phyloP scores from a whole-genome alignment of 64 coral and sea anemone genomes.

The Dendrophyllia cribrosa region DNA sequence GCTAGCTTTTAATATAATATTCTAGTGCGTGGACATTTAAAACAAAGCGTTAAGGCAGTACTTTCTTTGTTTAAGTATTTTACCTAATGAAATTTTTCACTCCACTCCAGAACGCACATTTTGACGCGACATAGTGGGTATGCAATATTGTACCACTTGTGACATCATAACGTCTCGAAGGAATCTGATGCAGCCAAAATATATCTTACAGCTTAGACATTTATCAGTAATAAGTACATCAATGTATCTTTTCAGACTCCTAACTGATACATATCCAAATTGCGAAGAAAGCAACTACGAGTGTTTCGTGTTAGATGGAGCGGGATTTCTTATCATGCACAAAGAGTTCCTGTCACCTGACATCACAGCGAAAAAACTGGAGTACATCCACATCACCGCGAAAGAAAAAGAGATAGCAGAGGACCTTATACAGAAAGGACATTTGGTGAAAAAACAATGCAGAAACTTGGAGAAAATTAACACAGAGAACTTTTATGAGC shows the following conservation, averaged over 20 bases:
- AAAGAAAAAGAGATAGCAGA: conserved; percentile 16
- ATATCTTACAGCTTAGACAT: no score
- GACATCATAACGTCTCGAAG: no score
- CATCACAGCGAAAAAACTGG: neutral
- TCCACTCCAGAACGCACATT: no score
- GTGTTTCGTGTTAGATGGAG: conserved; percentile 26
- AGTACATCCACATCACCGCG: conserved; percentile 45
- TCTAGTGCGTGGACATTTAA: no score
- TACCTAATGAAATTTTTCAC: no score
- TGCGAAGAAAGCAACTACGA: neutral
- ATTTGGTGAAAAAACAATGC: conserved; percentile 8
- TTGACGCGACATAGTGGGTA: no score
- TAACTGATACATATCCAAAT: conserved; percentile 20
- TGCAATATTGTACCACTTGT: no score
- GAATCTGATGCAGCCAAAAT: no score
- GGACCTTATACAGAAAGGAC: conserved; percentile 33
- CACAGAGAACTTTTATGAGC: neutral
- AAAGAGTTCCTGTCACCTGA: conserved; percentile 18
- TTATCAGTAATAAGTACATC: neutral
- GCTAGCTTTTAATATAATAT: no score
- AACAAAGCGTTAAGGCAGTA: no score
- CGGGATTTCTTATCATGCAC: conserved; percentile 31
- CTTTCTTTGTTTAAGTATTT: no score
- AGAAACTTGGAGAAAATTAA: conserved; percentile 10
- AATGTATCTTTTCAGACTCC: neutral